Conservation (phyloP, 2,113 vertebrate species). For the Regulus satrapa region DNA sequence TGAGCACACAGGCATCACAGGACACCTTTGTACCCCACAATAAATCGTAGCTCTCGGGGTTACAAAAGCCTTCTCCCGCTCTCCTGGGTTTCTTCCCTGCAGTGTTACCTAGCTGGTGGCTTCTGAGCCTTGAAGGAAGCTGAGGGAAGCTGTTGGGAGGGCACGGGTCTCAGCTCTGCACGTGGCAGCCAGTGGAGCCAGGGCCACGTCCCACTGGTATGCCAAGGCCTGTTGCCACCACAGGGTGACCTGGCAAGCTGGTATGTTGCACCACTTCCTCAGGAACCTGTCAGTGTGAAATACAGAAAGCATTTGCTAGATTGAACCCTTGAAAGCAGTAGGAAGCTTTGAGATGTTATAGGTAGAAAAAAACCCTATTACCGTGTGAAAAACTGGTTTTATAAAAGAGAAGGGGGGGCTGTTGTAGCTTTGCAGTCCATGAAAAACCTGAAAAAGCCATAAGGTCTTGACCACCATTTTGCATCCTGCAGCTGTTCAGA, state of each 20-base stretch:
- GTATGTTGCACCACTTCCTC: not conserved
- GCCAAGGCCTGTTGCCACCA: rapidly evolving
- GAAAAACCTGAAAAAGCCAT: not conserved
- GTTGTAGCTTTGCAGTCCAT: not conserved
- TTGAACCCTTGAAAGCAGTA: not conserved
- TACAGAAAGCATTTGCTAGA: not conserved
- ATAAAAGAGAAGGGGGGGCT: not conserved
- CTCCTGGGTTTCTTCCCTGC: not conserved
- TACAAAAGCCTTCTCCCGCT: not conserved
- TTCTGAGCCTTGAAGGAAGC: not conserved
- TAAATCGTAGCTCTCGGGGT: not conserved
- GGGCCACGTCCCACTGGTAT: not conserved
- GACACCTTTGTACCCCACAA: not conserved
- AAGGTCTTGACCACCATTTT: not conserved
- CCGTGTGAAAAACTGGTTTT: not conserved
- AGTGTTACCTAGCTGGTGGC: not conserved
- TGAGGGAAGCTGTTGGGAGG: no score
- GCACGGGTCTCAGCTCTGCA: not conserved
- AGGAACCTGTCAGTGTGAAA: not conserved
- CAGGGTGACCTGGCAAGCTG: rapidly evolving
- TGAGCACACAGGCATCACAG: rapidly evolving
- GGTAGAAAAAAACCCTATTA: not conserved
- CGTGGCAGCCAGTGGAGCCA: not conserved
- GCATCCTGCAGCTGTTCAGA: not conserved
- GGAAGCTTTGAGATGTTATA: not conserved